Evolutionary conservation across 2,888 invertebrate genomes (phyloP).

Genomic region (Ashinkailepas kermadecensis): DNA sequence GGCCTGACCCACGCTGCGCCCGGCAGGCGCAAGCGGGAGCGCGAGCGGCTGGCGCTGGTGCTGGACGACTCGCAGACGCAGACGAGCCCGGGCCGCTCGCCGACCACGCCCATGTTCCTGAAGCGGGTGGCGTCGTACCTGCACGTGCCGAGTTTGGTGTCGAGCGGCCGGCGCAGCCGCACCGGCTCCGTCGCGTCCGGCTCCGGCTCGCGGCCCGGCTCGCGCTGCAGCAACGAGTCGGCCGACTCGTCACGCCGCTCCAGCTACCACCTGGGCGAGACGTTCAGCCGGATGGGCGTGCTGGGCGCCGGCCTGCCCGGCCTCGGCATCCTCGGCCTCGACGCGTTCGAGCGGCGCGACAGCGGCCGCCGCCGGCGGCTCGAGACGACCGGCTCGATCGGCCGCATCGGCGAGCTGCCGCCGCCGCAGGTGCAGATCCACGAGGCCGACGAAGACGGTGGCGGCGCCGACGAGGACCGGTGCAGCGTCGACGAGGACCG

Average conservation of each 20-base stretch:
- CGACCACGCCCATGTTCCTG: constrained; percentile 23
- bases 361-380: not conserved
- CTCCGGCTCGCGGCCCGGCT: constrained; percentile 6
- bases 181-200: constrained; percentile 10
- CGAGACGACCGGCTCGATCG: not conserved
- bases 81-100: constrained; percentile 8
- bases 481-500: too few relatives aligned
- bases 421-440: constrained; percentile 19
- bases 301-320: constrained; percentile 22
- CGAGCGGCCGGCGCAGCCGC: constrained; percentile 2
- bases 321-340: constrained; percentile 3
- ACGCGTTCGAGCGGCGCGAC: constrained; percentile 10
- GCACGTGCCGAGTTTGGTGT: constrained; percentile 1
- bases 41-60: not conserved
- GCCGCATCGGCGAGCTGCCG: constrained; percentile 5
- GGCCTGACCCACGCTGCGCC: not conserved
- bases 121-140: constrained; percentile 22
- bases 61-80: constrained; percentile 19
- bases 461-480: too few relatives aligned
- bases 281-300: constrained; percentile 18
- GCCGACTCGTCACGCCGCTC: constrained; percentile 14
- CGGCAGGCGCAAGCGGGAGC: constrained; percentile 6
- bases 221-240: not conserved
- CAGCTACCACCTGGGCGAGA: constrained; percentile 18
- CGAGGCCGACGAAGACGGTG: not conserved